phyloP scores from a whole-genome alignment of 2,888 invertebrate species.

The Cartodere bifasciata region DNA sequence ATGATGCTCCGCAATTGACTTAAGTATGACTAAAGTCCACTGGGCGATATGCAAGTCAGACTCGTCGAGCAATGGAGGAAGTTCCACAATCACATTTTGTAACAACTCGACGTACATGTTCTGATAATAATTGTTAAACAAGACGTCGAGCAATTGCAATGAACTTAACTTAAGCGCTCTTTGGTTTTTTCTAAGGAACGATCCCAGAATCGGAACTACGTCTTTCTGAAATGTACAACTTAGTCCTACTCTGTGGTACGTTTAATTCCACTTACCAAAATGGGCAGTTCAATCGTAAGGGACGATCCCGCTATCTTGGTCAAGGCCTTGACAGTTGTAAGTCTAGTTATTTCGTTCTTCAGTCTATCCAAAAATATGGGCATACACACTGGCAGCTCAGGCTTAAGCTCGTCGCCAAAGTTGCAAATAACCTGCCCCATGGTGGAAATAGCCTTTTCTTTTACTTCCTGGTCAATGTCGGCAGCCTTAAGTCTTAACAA shows the following conservation, averaged over 20 bases:
- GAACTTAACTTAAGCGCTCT: conserved; percentile 87
- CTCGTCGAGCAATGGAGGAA: conserved; percentile 85
- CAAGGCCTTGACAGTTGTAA: conserved; percentile 91
- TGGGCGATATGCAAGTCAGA: conserved; percentile 95
- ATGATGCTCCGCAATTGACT: conserved; percentile 67
- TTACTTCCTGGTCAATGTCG: conserved; percentile 98
- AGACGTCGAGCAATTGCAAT: conserved; percentile 75
- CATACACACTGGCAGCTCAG: conserved; percentile 72
- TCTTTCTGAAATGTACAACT: conserved; percentile 47
- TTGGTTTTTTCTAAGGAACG: conserved; percentile 93
- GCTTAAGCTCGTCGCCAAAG: conserved; percentile 73
- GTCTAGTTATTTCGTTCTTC: conserved; percentile 91
- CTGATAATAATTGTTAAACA: conserved; percentile 76
- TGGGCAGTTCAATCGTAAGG: conserved; percentile 71
- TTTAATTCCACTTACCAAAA: conserved; percentile 36
- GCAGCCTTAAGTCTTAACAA: conserved; percentile 78
- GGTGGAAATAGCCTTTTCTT: conserved; percentile 93
- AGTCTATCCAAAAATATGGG: conserved; percentile 92
- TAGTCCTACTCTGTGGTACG: too few relatives aligned
- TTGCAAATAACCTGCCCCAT: conserved; percentile 92
- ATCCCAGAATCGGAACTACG: conserved; percentile 82
- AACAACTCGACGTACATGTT: conserved; percentile 54
- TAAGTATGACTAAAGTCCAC: conserved; percentile 70
- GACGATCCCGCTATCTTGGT: conserved; percentile 90
- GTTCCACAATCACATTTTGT: conserved; percentile 66